These are phyloP conservation scores for Pelecanus crispus DNA, from an alignment of 2,113 vertebrate genomes.

Conservation along the genomic window DNA sequence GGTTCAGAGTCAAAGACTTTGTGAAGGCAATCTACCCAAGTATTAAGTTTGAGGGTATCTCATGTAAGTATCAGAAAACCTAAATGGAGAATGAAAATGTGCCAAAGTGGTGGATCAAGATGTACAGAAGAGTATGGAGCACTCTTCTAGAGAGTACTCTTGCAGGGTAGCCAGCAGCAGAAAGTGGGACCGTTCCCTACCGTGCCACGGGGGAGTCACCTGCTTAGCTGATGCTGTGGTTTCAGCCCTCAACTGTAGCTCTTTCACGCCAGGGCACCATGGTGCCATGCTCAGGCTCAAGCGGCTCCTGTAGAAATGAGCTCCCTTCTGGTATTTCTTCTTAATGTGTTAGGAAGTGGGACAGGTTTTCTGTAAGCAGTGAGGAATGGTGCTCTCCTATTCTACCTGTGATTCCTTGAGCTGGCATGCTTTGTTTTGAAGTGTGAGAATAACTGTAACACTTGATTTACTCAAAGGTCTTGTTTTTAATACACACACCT, in stretches of 20 bases:
- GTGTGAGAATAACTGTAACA: background rate
- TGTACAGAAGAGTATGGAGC: background rate
- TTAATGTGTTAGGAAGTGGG: background rate
- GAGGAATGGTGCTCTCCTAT: background rate
- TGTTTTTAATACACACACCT: background rate
- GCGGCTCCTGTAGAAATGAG: background rate
- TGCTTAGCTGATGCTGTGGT: background rate
- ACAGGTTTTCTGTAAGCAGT: background rate
- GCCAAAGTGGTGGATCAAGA: background rate
- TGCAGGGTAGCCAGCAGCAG: background rate
- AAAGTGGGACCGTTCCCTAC: background rate
- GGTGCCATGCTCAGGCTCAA: background rate
- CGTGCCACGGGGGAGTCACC: rapidly evolving
- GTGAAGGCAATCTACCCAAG: background rate
- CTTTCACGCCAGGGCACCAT: background rate
- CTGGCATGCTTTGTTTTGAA: background rate
- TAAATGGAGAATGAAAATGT: background rate
- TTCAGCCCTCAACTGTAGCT: background rate
- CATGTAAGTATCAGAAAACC: background rate
- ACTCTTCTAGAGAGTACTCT: background rate
- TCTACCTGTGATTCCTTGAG: background rate
- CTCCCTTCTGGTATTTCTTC: background rate
- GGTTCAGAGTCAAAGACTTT: background rate
- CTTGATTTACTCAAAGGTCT: background rate
- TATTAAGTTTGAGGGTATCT: background rate